Evolutionary conservation across 2,797 vertebrate genomes (phyloP).

Genomic region (Zonotrichia albicollis): DNA sequence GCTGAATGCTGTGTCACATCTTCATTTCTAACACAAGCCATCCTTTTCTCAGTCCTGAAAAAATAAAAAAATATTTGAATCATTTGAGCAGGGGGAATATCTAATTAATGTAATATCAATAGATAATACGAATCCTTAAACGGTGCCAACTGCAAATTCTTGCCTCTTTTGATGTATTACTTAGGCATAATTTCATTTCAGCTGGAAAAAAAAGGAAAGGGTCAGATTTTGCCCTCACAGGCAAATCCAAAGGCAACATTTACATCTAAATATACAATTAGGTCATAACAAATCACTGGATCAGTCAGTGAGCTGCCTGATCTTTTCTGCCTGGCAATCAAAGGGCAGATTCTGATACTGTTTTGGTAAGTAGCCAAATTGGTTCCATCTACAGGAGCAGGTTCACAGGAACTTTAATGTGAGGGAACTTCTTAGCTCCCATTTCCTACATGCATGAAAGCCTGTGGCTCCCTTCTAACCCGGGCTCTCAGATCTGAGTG

Average conservation of each 20-base stretch:
- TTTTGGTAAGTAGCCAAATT: slow-evolving; percentile 5
- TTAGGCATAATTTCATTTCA: slow-evolving; percentile 35
- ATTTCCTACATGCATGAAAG: background rate
- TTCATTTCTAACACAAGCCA: background rate
- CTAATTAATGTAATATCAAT: slow-evolving; percentile 10
- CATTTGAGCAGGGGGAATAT: background rate
- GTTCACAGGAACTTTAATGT: background rate
- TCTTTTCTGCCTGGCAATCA: slow-evolving; percentile 24
- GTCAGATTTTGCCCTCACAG: background rate
- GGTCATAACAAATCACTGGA: slow-evolving; percentile 25
- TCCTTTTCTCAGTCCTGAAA: background rate
- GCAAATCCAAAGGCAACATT: slow-evolving; percentile 33
- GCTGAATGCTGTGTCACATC: background rate
- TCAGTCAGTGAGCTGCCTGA: background rate
- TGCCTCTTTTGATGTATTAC: slow-evolving; percentile 21
- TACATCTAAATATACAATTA: slow-evolving; percentile 43
- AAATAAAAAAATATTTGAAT: background rate
- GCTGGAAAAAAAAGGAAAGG: background rate
- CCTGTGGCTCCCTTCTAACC: background rate
- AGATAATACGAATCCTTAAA: slow-evolving; percentile 1
- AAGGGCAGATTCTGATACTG: slow-evolving; percentile 29
- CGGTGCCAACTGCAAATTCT: slow-evolving; percentile 4
- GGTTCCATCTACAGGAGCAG: background rate
- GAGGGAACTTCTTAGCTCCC: background rate
- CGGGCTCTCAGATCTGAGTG: background rate